Evolutionary conservation across 1,140 invertebrate genomes (phyloP), one percentile per base, ranked within the genome.

Genomic region (Sesamia nonagrioides): DNA sequence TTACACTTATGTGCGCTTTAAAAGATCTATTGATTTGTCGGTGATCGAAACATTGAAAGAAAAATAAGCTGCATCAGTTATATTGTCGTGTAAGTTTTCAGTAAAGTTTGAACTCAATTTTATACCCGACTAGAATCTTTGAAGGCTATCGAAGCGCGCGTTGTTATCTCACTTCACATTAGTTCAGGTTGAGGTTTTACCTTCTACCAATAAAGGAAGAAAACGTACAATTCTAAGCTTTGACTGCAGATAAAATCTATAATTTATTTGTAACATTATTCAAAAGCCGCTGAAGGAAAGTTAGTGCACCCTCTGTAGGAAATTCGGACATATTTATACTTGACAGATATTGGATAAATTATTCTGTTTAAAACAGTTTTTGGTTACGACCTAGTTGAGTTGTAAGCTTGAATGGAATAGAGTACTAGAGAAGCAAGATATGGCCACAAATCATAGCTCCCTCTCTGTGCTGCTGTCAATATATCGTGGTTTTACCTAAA

Each of bases 51-150:
- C 17, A 21, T 33, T n/a, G n/a, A 45, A 15, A 48, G 9, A 6
- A 48, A 48, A 15, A 45, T 45, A 21, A 42, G 61, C 40, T 66
- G 61, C 63, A 68, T 48, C 6, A 33, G 13, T 42, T 68, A 40
- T 45, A 45, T 48, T 68, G 48, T 68, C 40, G 40, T 40, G 35
- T 40, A 40, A 40, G 33, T 33, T 61, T 61, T 33, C 6, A 61
- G 60, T 37, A 27, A 61, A 61, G 33, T 37, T 61, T 37, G 15
- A 61, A 40, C 60, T 61, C 60, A 61, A 61, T 61, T 61, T 61
- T 40, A 61, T 61, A 15, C 35, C 37, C 35, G 35, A 40, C 13
- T 37, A 61, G 60, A 61, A 61, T 61, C 21, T 37, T 17, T 15
- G 7, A 61, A 37, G 35, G 60, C 35, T 61, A 61, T 61, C 60